Percentiles rank a stretch among this genome's conserved stretches.
phyloP scores from a whole-genome alignment of 2,888 invertebrate species.

The Cataglyphis albicans region DNA sequence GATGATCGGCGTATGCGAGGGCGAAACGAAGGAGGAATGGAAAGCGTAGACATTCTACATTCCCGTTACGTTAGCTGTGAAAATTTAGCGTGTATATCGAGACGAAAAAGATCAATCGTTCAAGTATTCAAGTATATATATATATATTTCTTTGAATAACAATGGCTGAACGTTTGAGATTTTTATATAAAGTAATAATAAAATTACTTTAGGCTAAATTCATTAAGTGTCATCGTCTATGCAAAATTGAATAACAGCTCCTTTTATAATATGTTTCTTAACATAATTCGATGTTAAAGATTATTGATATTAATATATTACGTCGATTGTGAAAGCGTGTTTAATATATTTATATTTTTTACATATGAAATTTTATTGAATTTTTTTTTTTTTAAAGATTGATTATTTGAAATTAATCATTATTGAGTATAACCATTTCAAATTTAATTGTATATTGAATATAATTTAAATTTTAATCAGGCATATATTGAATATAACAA shows the following conservation, averaged over 20 bases:
- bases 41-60: slow-evolving; percentile 44
- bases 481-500: no score
- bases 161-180: background rate
- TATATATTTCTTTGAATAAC: no score
- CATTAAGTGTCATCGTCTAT: background rate
- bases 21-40: slow-evolving; percentile 26
- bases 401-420: background rate
- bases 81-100: background rate
- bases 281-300: background rate
- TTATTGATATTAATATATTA: background rate
- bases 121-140: no score
- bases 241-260: background rate
- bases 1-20: slow-evolving; percentile 67
- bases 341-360: background rate
- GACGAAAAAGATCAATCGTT: background rate
- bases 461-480: no score
- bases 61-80: slow-evolving; percentile 3
- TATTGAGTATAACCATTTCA: no score
- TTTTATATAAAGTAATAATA: background rate
- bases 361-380: background rate
- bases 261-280: background rate
- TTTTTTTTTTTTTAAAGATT: background rate
- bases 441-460: no score
- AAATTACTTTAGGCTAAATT: background rate
- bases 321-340: background rate